Base-by-base conservation (phyloP, 2,888 invertebrate species). In the Erebia epiphron region DNA sequence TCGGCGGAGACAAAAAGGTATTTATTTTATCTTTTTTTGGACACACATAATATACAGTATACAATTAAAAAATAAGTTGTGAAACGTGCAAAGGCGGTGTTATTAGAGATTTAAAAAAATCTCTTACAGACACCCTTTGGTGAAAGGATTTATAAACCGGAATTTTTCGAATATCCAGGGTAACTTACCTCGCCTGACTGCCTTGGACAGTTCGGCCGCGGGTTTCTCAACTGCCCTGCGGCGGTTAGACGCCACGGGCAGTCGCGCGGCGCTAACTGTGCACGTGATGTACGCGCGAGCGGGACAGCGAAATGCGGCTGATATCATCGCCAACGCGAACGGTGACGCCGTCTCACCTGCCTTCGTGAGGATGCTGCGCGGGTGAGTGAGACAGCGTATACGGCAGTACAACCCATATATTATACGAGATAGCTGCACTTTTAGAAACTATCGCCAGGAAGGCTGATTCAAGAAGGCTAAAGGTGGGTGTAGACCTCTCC, bases 241-340 rank as follows among this genome's bases (percentile, higher is more conserved):
- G 75, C 92, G 94, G 41, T 91, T 99, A 71, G 99, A 99, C 89
- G 96, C 96, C 76, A 95, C 98, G 82, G 98, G 98, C 79, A 95
- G 97, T 52, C 95, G 99, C 75, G 97, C 97, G 2, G 96, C 96
- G 81, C 98, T 98, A 83, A 99, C 99, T 0, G 98, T 97, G 75
- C 98, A 99, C 87, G 95, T 99, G 77, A 98, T 99, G 93, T 99
- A 98, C 83, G 98, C 98, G 2, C 96, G 97, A 86, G 95, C 97
- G 14, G 98, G 98, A 0, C 98, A 98, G 88, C 95, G 95, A 65
- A 90, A 90, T 73, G 95, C 97, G 0, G 92, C 94, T 13, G 97
- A 98, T 78, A 98, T 99, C 75, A 94, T 99, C 14, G 92, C 94
- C 68, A 98, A 98, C 91, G 95, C 96, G 95, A 87, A 66, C 83